A percentile compares a stretch with the other conserved stretches of the same genome.
Evolutionary conservation across 2,888 invertebrate genomes (phyloP).

Genomic region (Apotomis betuletana): DNA sequence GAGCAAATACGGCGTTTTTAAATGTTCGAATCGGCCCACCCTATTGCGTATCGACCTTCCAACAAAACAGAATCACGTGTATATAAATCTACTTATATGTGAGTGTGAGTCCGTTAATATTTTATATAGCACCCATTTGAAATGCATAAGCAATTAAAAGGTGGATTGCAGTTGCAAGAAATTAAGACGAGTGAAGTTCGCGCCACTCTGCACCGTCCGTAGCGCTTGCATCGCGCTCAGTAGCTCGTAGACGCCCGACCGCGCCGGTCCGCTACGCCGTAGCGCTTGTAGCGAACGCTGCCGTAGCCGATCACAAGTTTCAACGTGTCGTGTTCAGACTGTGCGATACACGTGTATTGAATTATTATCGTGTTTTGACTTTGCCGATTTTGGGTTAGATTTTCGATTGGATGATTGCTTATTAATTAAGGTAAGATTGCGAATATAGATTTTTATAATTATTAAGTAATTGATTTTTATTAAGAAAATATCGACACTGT

Average conservation of each 20-base stretch:
- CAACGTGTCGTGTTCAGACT: slow-evolving; percentile 43
- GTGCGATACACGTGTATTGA: slow-evolving; percentile 40
- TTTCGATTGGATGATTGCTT: slow-evolving; percentile 29
- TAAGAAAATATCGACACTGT: too few relatives aligned
- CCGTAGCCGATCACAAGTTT: slow-evolving; percentile 45
- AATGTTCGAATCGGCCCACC: slow-evolving; percentile 10
- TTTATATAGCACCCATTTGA: slow-evolving; percentile 41
- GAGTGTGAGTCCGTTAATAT: slow-evolving; percentile 16
- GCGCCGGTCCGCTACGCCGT: slow-evolving; percentile 53
- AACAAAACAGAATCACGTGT: background rate
- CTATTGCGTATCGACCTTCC: background rate
- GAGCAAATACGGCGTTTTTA: slow-evolving; percentile 28
- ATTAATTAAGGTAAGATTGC: slow-evolving; percentile 20
- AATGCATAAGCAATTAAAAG: slow-evolving; percentile 50
- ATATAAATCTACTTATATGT: background rate
- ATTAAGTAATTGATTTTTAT: too few relatives aligned
- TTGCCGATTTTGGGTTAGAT: background rate
- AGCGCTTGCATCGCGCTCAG: slow-evolving; percentile 60
- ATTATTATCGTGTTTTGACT: slow-evolving; percentile 23
- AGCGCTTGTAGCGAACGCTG: slow-evolving; percentile 44
- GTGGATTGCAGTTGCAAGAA: slow-evolving; percentile 49
- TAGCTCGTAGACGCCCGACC: slow-evolving; percentile 59
- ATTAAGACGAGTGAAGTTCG: slow-evolving; percentile 45
- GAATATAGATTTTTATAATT: background rate
- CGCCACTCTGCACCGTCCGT: slow-evolving; percentile 23